Percentiles rank a stretch among this genome's conserved stretches.
These are phyloP conservation scores for Pelobates fuscus DNA, from an alignment of 2,113 vertebrate species.

Conservation along the genomic window DNA sequence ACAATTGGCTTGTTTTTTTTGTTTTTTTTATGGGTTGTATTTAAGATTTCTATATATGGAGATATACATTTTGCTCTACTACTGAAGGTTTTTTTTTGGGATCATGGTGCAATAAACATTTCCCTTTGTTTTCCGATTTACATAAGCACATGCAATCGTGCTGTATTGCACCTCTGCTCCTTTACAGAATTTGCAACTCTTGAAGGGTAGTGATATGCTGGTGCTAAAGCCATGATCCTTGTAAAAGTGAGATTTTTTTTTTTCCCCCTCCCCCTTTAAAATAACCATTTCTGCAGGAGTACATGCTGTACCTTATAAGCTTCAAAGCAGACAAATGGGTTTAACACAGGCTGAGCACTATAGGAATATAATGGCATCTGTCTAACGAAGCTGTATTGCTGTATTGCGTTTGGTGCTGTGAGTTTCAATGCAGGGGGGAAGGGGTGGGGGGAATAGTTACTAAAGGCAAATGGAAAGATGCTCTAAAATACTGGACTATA, in stretches of 20 bases:
- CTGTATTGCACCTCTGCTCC: constrained; percentile 27
- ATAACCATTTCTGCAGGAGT: background rate
- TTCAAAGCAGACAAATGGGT: constrained; percentile 9
- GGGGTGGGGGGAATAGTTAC: constrained; percentile 21
- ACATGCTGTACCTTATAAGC: background rate
- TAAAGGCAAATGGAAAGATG: constrained; percentile 72
- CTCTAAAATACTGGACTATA: constrained; percentile 65
- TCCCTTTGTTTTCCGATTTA: background rate
- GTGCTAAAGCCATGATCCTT: constrained; percentile 46
- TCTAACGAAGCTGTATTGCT: background rate
- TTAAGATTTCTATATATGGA: constrained; percentile 19
- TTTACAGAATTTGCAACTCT: background rate
- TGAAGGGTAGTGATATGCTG: constrained; percentile 34
- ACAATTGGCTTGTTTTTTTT: constrained; percentile 16
- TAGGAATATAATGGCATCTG: constrained; percentile 13
- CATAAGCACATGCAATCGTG: constrained; percentile 15
- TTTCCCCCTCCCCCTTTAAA: background rate
- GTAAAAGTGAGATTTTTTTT: background rate
- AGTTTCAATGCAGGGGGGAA: too few species aligned
- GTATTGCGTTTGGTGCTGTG: background rate
- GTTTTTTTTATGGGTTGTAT: background rate
- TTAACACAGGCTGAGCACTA: constrained; percentile 14
- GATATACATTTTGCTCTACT: background rate
- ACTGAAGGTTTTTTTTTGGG: constrained; percentile 35
- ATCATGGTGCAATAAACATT: constrained; percentile 44